Percentiles rank a stretch among this genome's conserved stretches.
Evolutionary conservation across 2,113 vertebrate genomes (phyloP).

Genomic region (Rhizomys pruinosus): DNA sequence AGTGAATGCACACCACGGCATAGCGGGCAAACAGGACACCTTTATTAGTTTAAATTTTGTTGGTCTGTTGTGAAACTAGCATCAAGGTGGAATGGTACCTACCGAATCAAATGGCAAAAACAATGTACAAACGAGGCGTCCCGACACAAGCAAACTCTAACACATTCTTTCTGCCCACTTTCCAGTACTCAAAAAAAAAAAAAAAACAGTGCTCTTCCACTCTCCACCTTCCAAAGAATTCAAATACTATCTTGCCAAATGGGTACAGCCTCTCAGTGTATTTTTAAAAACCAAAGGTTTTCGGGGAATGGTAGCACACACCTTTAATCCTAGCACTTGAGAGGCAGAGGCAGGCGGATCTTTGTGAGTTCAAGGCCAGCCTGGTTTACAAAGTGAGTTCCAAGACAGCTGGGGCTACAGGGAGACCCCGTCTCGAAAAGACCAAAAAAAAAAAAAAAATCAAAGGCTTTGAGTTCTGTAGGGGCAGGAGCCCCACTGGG

Average conservation of each 20-base stretch:
- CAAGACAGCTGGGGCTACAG: too few relatives aligned
- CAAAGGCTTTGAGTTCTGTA: background rate
- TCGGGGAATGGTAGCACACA: too few relatives aligned
- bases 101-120: background rate
- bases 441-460: too few relatives aligned
- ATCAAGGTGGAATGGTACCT: background rate
- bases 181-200: background rate
- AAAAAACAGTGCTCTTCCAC: background rate
- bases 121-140: background rate
- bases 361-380: too few relatives aligned
- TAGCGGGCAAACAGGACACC: background rate
- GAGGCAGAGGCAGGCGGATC: too few relatives aligned
- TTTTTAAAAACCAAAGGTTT: background rate
- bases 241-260: background rate
- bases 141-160: background rate
- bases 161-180: background rate
- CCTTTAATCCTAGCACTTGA: too few relatives aligned
- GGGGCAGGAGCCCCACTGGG: background rate
- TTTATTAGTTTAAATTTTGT: background rate
- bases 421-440: too few relatives aligned
- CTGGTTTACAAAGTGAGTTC: too few relatives aligned
- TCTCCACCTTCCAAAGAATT: background rate
- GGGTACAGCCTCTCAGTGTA: background rate
- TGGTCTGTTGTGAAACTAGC: background rate
- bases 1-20: background rate